These are phyloP conservation scores for Parascotia fuliginaria DNA, from an alignment of 2,888 invertebrate species.

Conservation along the genomic window DNA sequence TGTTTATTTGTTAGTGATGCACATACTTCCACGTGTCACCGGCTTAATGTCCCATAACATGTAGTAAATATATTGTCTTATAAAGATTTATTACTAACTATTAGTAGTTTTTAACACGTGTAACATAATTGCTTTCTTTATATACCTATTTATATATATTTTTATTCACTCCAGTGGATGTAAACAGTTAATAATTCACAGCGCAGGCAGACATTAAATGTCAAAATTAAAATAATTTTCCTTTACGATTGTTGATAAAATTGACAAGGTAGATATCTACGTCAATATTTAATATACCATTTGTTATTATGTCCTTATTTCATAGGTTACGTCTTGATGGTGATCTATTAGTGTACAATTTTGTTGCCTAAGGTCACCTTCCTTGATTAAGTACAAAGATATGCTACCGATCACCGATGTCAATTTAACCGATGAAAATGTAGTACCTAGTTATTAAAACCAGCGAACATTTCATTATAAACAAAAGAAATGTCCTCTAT, in stretches of 20 bases:
- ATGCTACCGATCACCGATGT: background rate
- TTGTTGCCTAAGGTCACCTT: background rate
- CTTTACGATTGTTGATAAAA: too few species aligned
- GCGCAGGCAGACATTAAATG: background rate
- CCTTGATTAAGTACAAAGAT: background rate
- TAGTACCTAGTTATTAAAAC: too few species aligned
- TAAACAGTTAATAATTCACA: background rate
- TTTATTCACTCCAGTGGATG: background rate
- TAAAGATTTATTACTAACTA: slow-evolving; percentile 23
- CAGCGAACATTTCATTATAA: too few species aligned
- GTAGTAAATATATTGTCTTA: slow-evolving; percentile 28
- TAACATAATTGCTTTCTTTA: slow-evolving; percentile 21
- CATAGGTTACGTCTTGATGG: background rate
- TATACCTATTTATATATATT: background rate
- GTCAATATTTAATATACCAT: too few species aligned
- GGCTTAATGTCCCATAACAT: slow-evolving; percentile 13
- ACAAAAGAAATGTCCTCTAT: too few species aligned
- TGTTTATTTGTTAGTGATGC: slow-evolving; percentile 58
- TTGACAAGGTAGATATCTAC: too few species aligned
- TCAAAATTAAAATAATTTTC: slow-evolving; percentile 28
- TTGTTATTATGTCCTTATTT: background rate
- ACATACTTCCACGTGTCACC: slow-evolving; percentile 45
- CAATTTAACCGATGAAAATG: background rate
- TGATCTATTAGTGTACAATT: background rate
- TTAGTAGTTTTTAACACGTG: slow-evolving; percentile 5